Evolutionary conservation across 2,113 vertebrate species (phyloP).

Genomic region (Prietella phreatophila): DNA sequence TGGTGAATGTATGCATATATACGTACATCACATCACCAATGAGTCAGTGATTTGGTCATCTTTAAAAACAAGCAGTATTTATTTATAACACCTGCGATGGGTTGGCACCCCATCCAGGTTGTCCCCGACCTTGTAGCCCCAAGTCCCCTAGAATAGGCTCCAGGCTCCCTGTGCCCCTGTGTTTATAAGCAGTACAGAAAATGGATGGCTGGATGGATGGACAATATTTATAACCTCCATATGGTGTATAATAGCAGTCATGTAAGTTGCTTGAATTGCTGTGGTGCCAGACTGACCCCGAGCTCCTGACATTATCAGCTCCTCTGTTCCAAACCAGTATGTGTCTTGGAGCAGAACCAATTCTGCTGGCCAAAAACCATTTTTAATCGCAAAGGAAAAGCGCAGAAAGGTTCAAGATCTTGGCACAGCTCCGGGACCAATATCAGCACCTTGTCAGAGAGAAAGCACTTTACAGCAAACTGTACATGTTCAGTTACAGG

Average conservation of each 20-base stretch:
- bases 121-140: no score
- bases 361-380: constrained; percentile 15
- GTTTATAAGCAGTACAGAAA: no score
- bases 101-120: no score
- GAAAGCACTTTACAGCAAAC: constrained; percentile 9
- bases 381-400: background rate
- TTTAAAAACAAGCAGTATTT: background rate
- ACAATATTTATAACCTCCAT: background rate
- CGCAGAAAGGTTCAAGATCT: background rate
- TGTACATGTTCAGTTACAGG: background rate
- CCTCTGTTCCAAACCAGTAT: background rate
- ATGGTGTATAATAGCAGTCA: background rate
- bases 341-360: constrained; percentile 1
- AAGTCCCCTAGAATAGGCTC: no score
- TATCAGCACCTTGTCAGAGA: background rate
- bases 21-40: background rate
- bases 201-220: no score
- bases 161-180: no score
- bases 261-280: background rate
- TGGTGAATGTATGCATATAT: background rate
- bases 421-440: background rate
- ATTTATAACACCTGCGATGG: no score
- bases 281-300: background rate
- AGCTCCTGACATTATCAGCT: constrained; percentile 19
- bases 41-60: background rate